A percentile compares a stretch with the other conserved stretches of the same genome.
These are phyloP conservation scores for Cataglyphis livida DNA, from an alignment of 2,888 invertebrate genomes.

Conservation along the genomic window DNA sequence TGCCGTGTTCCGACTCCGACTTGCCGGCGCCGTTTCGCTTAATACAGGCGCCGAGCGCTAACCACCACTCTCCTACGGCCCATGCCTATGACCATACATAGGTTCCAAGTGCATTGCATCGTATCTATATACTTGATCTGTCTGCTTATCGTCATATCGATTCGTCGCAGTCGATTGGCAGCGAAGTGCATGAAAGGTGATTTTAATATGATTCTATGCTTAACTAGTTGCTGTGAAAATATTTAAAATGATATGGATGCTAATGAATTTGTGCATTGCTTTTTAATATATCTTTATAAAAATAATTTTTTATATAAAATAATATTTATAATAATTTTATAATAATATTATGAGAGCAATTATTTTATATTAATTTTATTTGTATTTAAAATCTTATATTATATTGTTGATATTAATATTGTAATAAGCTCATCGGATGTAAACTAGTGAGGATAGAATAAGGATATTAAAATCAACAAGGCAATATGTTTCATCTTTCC, in stretches of 20 bases:
- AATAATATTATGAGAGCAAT: not conserved
- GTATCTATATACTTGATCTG: constrained; percentile 3
- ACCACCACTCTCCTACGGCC: constrained; percentile 11
- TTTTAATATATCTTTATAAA: not conserved
- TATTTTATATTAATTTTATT: not conserved
- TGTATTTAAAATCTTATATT: not conserved
- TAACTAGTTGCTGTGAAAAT: not conserved
- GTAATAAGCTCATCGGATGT: not conserved
- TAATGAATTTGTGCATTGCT: not conserved
- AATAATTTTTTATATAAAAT: not conserved
- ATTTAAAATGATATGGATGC: not conserved
- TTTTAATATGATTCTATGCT: not conserved
- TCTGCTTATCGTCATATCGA: constrained; percentile 13
- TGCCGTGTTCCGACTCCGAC: constrained; percentile 43
- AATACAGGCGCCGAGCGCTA: constrained; percentile 34
- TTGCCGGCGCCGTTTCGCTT: constrained; percentile 43
- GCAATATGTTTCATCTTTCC: constrained; percentile 27
- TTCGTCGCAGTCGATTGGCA: constrained; percentile 26
- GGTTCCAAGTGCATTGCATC: constrained; percentile 9
- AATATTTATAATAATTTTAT: too few relatives aligned
- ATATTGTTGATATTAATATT: not conserved
- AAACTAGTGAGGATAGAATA: not conserved
- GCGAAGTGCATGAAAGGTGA: not conserved
- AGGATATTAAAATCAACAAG: constrained; percentile 30
- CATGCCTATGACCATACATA: constrained; percentile 24